phyloP scores from a whole-genome alignment of 2,888 invertebrate genomes.

The Lucinisca nassula region DNA sequence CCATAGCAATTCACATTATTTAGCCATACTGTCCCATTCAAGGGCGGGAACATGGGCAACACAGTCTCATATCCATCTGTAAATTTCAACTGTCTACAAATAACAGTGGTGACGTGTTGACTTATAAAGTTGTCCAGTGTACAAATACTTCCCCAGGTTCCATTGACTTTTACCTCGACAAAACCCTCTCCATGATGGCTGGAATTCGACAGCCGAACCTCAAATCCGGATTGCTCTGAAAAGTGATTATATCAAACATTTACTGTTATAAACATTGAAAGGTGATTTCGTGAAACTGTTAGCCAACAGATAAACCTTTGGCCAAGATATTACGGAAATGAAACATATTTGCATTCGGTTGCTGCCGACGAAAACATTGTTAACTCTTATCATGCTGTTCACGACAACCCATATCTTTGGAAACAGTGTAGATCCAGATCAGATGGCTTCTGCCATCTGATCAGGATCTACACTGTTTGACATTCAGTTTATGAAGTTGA shows the following conservation, averaged over 20 bases:
- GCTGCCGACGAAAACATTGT: too few species aligned
- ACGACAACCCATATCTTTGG: too few species aligned
- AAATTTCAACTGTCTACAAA: conserved; percentile 79
- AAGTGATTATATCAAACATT: too few species aligned
- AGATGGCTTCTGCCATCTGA: too few species aligned
- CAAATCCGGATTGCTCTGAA: conserved; percentile 60
- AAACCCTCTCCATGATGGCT: conserved; percentile 89
- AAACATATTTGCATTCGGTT: too few species aligned
- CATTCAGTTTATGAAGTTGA: too few species aligned
- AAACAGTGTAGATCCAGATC: too few species aligned
- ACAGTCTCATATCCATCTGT: conserved; percentile 72
- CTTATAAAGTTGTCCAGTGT: conserved; percentile 87
- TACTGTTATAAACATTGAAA: too few species aligned
- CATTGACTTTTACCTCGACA: conserved; percentile 92
- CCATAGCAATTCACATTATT: conserved; percentile 88
- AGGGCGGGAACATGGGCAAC: conserved; percentile 35
- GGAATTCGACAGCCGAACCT: conserved; percentile 61
- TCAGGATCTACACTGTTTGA: too few species aligned
- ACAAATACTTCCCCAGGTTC: conserved; percentile 94
- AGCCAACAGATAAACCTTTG: background rate
- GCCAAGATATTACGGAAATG: background rate
- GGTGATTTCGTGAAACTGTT: too few species aligned
- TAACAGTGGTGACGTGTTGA: conserved; percentile 74
- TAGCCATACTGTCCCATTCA: conserved; percentile 81
- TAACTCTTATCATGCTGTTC: too few species aligned